Conservation (phyloP, 2,888 invertebrate genomes). For the Nemurella pictetii region DNA sequence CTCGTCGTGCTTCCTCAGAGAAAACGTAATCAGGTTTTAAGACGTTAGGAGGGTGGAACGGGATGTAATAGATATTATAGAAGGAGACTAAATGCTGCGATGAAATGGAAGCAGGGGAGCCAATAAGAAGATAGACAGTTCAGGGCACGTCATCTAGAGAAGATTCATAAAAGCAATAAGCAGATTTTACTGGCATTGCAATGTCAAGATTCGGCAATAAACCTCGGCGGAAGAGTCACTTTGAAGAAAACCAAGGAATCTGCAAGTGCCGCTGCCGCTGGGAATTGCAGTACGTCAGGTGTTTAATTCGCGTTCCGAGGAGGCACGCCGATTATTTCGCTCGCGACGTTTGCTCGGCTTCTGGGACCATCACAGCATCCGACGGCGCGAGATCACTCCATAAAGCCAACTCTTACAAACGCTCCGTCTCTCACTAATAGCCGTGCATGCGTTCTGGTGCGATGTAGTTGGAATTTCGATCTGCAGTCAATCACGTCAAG, state of each 20-base stretch:
- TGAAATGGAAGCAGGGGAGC: conserved; percentile 23
- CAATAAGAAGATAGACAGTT: conserved; percentile 39
- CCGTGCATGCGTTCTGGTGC: background rate
- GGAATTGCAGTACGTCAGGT: conserved; percentile 14
- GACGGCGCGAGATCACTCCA: background rate
- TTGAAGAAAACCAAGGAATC: background rate
- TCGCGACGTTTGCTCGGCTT: background rate
- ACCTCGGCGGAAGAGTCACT: conserved; percentile 18
- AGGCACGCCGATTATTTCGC: background rate
- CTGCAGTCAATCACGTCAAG: conserved; percentile 20
- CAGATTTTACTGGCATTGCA: conserved; percentile 35
- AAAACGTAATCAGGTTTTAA: conserved; percentile 38
- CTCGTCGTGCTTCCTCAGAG: conserved; percentile 32
- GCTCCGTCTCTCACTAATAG: conserved; percentile 15
- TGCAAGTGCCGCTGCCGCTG: background rate
- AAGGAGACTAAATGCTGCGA: conserved; percentile 28
- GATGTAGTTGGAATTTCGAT: conserved; percentile 22
- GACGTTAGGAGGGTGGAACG: conserved; percentile 28
- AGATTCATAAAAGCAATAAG: conserved; percentile 41
- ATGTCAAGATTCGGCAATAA: conserved; percentile 32
- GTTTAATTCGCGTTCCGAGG: conserved; percentile 17
- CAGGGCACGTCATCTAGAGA: conserved; percentile 36
- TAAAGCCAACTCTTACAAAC: conserved; percentile 18
- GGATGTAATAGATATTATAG: conserved; percentile 27
- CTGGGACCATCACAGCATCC: background rate